phyloP scores from a whole-genome alignment of 2,888 invertebrate species.

The Platycheirus albimanus region DNA sequence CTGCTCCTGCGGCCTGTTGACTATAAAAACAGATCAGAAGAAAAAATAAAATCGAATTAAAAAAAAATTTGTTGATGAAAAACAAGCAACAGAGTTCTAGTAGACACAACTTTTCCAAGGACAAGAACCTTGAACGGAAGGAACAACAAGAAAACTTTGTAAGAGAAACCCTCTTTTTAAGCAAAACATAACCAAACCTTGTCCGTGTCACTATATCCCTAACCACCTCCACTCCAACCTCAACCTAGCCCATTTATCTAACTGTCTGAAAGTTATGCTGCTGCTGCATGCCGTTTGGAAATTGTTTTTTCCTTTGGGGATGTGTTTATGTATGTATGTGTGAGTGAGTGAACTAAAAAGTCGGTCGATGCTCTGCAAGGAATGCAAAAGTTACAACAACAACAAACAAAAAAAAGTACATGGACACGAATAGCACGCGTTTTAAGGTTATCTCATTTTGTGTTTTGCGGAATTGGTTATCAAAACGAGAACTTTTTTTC shows the following conservation, averaged over 20 bases:
- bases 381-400: no score
- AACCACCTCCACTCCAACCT: no score
- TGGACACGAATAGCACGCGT: constrained; percentile 14
- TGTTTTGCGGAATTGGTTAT: constrained; percentile 14
- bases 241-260: constrained; percentile 14
- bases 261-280: constrained; percentile 65
- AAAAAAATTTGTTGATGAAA: constrained; percentile 32
- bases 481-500: constrained; percentile 8
- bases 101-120: constrained; percentile 50
- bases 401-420: background rate
- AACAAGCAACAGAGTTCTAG: constrained; percentile 44
- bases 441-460: constrained; percentile 10
- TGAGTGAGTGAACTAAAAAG: constrained; percentile 4
- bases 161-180: no score
- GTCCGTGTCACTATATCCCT: no score
- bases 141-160: no score
- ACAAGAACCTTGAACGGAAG: constrained; percentile 44
- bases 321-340: no score
- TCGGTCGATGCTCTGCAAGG: constrained; percentile 27
- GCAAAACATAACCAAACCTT: no score
- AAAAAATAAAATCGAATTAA: background rate
- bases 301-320: constrained; percentile 22
- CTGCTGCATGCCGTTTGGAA: constrained; percentile 3
- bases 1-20: constrained; percentile 20
- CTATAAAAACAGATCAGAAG: background rate